Base-by-base conservation (phyloP, 2,888 invertebrate species). In the Falcaria lacertinaria region DNA sequence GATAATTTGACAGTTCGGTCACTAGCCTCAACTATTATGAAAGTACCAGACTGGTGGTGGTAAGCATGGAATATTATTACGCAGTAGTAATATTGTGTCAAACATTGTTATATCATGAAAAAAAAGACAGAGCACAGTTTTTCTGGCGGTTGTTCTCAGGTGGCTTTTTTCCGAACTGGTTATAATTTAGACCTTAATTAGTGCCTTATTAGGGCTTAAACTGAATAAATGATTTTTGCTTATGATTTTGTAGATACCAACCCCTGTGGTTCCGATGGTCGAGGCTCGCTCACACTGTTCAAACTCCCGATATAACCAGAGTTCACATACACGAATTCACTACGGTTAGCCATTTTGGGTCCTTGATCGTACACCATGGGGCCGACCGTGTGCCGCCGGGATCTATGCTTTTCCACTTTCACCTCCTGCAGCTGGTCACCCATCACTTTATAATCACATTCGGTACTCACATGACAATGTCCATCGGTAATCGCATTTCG, bases 321-420 rank as follows among this genome's bases (percentile, higher is more conserved):
- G 46, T 88, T 88, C 57, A 79, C 78, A 54, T 80, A 88, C 41
- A 75, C 80, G 63, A 69, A 83, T 4, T 82, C 72, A 47, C 48
- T 65, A 8, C 58, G 28, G 11, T 28, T 65, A 34, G 57, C 63
- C 11, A 41, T 42, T 16, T 39, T 22, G 8, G 50, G n/a, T 32
- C 13, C 47, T 52, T n/a, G 67, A 43, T 60, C 37, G 43, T 57
- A 55, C n/a, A 52, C 46, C 1, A 34, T 17, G 15, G 37, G 41
- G 17, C 44, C 39, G 15, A 44, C 60, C 6, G 57, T 22, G 1
- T 50, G 45, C 3, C 44, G 43, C 17, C 38, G 13, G 4, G 38
- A 39, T 16, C 8, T 57, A 42, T 33, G 50, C 1, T 33, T 34
- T 0, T 56, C 50, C 3, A 56, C 47, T 13, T 41, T 44, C 40